A percentile compares a stretch with the other conserved stretches of the same genome.
phyloP scores from a whole-genome alignment of 92 coral and sea anemone genomes.

The Siderastrea radians region DNA sequence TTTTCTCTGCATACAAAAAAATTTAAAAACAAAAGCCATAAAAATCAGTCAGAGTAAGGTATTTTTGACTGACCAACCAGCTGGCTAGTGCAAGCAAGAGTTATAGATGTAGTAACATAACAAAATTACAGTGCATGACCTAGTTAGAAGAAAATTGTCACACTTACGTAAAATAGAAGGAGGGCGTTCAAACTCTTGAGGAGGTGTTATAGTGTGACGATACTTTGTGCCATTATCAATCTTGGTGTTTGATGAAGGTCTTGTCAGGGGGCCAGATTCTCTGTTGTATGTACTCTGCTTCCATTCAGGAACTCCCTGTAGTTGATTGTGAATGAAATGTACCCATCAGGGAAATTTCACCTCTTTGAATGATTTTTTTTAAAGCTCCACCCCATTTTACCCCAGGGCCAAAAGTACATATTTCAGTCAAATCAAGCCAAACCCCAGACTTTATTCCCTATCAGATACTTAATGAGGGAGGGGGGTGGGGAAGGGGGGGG shows the following conservation, averaged over 20 bases:
- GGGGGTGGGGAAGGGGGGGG: too few species aligned
- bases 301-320: conserved; percentile 58
- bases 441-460: too few species aligned
- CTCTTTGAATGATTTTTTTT: too few species aligned
- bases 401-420: too few species aligned
- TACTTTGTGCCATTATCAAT: conserved; percentile 50
- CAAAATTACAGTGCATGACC: background rate
- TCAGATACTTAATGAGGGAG: too few species aligned
- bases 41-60: too few species aligned
- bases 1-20: too few species aligned
- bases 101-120: background rate
- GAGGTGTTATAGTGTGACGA: conserved; percentile 60
- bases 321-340: background rate
- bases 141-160: background rate
- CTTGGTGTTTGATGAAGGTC: conserved; percentile 74
- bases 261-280: conserved; percentile 24
- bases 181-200: conserved; percentile 71
- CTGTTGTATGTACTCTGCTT: conserved; percentile 53
- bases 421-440: too few species aligned
- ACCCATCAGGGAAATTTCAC: too few species aligned
- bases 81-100: background rate
- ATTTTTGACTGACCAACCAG: background rate
- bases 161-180: conserved; percentile 79
- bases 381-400: too few species aligned
- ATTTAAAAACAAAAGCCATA: too few species aligned